Percentiles rank a stretch among this genome's conserved stretches.
Conservation (phyloP, 1,140 invertebrate genomes). For the Harlomillsia oculata region DNA sequence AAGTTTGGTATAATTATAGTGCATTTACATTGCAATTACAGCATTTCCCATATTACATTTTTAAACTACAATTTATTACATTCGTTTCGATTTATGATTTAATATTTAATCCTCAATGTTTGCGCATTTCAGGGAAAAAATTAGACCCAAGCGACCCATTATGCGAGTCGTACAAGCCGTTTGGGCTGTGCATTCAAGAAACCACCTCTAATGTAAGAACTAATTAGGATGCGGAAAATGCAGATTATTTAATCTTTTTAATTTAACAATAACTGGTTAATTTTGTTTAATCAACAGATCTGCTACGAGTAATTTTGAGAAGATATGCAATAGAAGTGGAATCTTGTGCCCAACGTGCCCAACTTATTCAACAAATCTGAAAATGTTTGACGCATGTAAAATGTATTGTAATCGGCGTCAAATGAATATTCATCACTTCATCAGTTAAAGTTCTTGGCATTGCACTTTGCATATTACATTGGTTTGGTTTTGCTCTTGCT, state of each 20-base stretch:
- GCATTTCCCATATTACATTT: not conserved
- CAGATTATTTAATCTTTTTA: not conserved
- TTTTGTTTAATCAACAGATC: not conserved
- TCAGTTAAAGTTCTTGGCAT: too few relatives aligned
- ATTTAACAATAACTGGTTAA: not conserved
- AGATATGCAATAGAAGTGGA: too few relatives aligned
- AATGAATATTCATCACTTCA: too few relatives aligned
- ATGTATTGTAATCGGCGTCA: too few relatives aligned
- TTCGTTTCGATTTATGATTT: too few relatives aligned
- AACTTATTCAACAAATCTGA: too few relatives aligned
- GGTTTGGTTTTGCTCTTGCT: too few relatives aligned
- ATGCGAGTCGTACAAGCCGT: constrained; percentile 11
- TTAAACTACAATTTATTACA: too few relatives aligned
- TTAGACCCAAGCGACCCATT: constrained; percentile 7
- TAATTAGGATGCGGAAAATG: too few relatives aligned
- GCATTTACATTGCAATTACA: not conserved
- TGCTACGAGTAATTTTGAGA: not conserved
- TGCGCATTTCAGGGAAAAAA: constrained; percentile 10
- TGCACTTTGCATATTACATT: too few relatives aligned
- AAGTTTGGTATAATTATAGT: constrained; percentile 8
- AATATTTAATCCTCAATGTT: not conserved
- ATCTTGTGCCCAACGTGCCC: not conserved
- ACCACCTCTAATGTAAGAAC: constrained; percentile 14
- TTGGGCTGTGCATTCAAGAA: constrained; percentile 21
- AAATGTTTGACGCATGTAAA: too few relatives aligned